Evolutionary conservation across 2,888 invertebrate genomes (phyloP).

Genomic region (Hoplodrina blanda): DNA sequence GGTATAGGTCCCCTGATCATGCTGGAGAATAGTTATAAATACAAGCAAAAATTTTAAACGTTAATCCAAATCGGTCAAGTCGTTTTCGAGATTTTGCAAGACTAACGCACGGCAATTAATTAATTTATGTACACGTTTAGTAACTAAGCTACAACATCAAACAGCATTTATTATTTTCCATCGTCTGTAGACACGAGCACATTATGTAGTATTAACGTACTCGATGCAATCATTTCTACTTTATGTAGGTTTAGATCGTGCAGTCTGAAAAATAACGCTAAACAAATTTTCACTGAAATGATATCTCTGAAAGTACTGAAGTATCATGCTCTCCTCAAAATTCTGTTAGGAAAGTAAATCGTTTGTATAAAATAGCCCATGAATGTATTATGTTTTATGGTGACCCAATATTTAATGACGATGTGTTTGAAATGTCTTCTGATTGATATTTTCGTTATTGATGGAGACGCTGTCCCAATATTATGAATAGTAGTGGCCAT

Average conservation of each 20-base stretch:
- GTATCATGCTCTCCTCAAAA: background rate
- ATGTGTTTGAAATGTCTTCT: background rate
- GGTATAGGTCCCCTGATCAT: too few species aligned
- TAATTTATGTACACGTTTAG: too few species aligned
- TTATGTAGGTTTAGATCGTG: slow-evolving; percentile 26
- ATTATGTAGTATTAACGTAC: slow-evolving; percentile 20
- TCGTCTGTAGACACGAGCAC: background rate
- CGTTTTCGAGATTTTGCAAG: too few species aligned
- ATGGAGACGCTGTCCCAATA: background rate
- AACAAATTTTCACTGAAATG: background rate
- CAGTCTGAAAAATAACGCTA: slow-evolving; percentile 7
- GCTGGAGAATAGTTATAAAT: too few species aligned
- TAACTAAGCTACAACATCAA: background rate
- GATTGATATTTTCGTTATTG: too few species aligned
- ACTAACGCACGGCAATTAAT: too few species aligned
- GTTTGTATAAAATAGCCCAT: background rate
- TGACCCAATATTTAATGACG: background rate
- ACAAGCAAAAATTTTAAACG: too few species aligned
- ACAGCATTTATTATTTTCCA: background rate
- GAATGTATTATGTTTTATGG: background rate
- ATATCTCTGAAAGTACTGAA: too few species aligned
- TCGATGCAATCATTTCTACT: background rate
- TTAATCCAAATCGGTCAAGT: too few species aligned
- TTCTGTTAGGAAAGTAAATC: background rate
- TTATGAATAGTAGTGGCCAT: background rate